Percentiles rank a stretch among this genome's conserved stretches.
Evolutionary conservation across 1,140 invertebrate genomes (phyloP).

Genomic region (Plodia interpunctella): DNA sequence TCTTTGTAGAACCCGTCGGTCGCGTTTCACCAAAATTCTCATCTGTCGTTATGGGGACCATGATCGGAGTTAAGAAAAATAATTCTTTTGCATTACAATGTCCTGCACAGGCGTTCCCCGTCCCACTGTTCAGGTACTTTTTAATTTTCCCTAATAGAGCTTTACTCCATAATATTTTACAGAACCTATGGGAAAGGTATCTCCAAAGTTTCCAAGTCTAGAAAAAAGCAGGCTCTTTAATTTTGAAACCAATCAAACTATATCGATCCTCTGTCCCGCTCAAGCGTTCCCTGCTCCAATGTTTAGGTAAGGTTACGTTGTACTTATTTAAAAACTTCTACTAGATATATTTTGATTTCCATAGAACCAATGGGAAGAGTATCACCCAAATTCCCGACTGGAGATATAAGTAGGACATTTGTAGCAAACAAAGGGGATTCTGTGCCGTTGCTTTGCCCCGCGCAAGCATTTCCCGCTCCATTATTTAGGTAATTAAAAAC

Average conservation of each 20-base stretch:
- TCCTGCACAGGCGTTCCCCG: slow-evolving; percentile 83
- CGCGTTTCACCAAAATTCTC: slow-evolving; percentile 81
- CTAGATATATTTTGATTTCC: slow-evolving; percentile 18
- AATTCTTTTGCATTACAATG: slow-evolving; percentile 79
- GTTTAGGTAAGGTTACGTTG: slow-evolving; percentile 72
- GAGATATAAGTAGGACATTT: slow-evolving; percentile 68
- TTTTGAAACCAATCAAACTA: slow-evolving; percentile 53
- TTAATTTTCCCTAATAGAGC: slow-evolving; percentile 10
- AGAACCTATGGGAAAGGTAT: slow-evolving; percentile 79
- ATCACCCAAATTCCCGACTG: slow-evolving; percentile 80
- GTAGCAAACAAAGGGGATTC: slow-evolving; percentile 36
- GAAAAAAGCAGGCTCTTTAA: slow-evolving; percentile 81
- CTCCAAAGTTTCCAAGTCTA: slow-evolving; percentile 81
- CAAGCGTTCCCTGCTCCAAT: slow-evolving; percentile 82
- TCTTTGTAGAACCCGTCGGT: slow-evolving; percentile 81
- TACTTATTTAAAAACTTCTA: slow-evolving; percentile 4
- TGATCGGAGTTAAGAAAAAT: slow-evolving; percentile 64
- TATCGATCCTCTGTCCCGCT: slow-evolving; percentile 65
- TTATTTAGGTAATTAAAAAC: slow-evolving; percentile 77
- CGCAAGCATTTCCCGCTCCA: slow-evolving; percentile 81
- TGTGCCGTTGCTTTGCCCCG: slow-evolving; percentile 75
- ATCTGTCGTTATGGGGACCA: slow-evolving; percentile 74
- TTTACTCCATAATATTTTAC: slow-evolving; percentile 28
- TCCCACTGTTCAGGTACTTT: slow-evolving; percentile 83
- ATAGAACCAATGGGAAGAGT: slow-evolving; percentile 79